Percentiles rank a stretch among this genome's conserved stretches.
Evolutionary conservation across 1,140 invertebrate species (phyloP).

Genomic region (Bombus vancouverensis): DNA sequence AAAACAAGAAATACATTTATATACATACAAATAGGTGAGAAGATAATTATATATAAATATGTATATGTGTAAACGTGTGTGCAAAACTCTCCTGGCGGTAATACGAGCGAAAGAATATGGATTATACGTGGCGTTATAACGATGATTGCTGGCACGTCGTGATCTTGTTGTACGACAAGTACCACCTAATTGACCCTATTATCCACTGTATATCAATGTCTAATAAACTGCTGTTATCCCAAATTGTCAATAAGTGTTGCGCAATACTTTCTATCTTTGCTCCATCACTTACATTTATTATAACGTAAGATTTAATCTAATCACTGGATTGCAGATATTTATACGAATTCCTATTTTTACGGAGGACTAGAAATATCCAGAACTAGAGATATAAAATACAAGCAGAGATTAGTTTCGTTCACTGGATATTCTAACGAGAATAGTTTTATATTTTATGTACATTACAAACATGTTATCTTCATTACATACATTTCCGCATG

Average conservation of each 20-base stretch:
- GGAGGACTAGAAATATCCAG: background rate
- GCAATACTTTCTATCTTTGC: background rate
- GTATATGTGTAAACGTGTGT: slow-evolving; percentile 59
- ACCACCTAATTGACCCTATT: slow-evolving; percentile 72
- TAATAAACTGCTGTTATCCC: slow-evolving; percentile 81
- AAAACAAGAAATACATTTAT: slow-evolving; percentile 57
- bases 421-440: too few relatives aligned
- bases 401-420: too few relatives aligned
- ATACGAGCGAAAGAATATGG: slow-evolving; percentile 28
- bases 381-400: too few relatives aligned
- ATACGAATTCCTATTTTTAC: background rate
- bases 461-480: too few relatives aligned
- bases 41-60: slow-evolving; percentile 50
- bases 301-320: background rate
- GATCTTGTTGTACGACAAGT: slow-evolving; percentile 69
- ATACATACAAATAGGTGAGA: slow-evolving; percentile 53
- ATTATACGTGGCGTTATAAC: slow-evolving; percentile 32
- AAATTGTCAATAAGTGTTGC: slow-evolving; percentile 42
- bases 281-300: background rate
- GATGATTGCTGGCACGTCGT: slow-evolving; percentile 67
- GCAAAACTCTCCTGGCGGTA: slow-evolving; percentile 35
- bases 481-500: too few relatives aligned
- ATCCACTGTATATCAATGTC: slow-evolving; percentile 82
- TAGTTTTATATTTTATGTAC: too few relatives aligned
- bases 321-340: background rate